Evolutionary conservation across 2,797 vertebrate species (phyloP).

Genomic region (Eulemur rubriventer): DNA sequence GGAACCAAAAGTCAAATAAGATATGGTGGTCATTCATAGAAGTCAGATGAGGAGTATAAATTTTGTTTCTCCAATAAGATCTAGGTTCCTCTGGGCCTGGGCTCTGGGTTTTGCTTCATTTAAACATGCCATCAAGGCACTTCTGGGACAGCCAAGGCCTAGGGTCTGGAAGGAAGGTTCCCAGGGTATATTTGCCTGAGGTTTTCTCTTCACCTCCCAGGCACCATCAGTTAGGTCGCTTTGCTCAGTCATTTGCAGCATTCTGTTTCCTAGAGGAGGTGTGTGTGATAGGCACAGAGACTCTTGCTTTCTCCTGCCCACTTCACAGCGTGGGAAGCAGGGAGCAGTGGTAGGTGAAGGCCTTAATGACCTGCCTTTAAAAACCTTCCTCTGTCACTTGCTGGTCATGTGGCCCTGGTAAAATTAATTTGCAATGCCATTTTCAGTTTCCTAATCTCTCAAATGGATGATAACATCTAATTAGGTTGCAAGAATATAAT

Average conservation of each 20-base stretch:
- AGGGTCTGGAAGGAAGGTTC: neutral
- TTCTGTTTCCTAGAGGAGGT: neutral
- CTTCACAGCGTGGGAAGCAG: neutral
- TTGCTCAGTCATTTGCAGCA: neutral
- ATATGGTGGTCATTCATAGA: neutral
- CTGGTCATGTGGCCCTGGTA: neutral
- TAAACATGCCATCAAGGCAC: neutral
- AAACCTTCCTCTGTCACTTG: neutral
- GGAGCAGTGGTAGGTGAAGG: neutral
- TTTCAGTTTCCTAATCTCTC: neutral
- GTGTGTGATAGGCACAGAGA: neutral
- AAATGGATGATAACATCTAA: neutral
- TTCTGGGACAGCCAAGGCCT: neutral
- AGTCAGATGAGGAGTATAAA: neutral
- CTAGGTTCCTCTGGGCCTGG: neutral
- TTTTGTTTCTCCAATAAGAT: neutral
- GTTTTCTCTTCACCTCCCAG: neutral
- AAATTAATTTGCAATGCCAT: neutral
- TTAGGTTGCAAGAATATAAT: neutral
- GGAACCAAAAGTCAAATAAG: neutral
- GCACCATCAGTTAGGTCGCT: rapidly evolving
- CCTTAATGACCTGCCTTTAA: neutral
- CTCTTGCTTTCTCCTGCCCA: neutral
- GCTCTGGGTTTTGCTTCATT: neutral
- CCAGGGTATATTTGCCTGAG: neutral